Base-by-base conservation (phyloP, 1,140 invertebrate genomes). In the Eumeta japonica region DNA sequence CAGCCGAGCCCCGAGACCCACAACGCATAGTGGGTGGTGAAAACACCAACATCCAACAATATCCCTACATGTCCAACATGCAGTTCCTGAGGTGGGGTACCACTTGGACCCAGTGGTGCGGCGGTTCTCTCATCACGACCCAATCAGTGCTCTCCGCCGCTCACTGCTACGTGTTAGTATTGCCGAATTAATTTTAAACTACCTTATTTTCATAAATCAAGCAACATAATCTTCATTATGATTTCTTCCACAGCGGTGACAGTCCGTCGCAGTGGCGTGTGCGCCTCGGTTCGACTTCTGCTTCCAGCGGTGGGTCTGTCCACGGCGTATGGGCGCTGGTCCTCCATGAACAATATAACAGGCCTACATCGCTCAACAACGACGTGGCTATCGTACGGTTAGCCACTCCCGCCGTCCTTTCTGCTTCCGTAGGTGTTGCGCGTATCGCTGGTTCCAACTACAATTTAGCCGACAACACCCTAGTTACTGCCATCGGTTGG, bases 301-400 rank as follows among this genome's bases (percentile, higher is more conserved):
- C 55, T 4, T 62, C 59, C 10, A 48, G 37, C 3, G 76, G 75
- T 31, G 78, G 76, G 2, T 32, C 54, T 2, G 30, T 50, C 1
- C 52, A 74, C 28, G 50, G 53, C 0, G 70, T 75, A 0, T 41
- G 56, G 2, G 55, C 65, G 11, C 55, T 78, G 39, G 47, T 63
- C 10, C 38, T 63, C 2, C 82, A 84, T 50, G 43, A 55, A 0
- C 27, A 61, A 2, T 85, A 77, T 50, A 46, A 59, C 12, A 20
- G 31, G 15, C 48, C 45, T 1, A 76, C 65, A 1, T n/a, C n/a
- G n/a, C 73, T 77, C 7, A 61, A 79, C 32, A 77, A 82, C 40
- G 84, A 87, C 38, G 77, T 87, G 7, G 81, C 80, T 0, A 41
- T 86, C n/a, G 31, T 61, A 14, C 78, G 40, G 31, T 60, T 78